phyloP scores from a whole-genome alignment of 64 coral and sea anemone species.

The Montipora capricornis region DNA sequence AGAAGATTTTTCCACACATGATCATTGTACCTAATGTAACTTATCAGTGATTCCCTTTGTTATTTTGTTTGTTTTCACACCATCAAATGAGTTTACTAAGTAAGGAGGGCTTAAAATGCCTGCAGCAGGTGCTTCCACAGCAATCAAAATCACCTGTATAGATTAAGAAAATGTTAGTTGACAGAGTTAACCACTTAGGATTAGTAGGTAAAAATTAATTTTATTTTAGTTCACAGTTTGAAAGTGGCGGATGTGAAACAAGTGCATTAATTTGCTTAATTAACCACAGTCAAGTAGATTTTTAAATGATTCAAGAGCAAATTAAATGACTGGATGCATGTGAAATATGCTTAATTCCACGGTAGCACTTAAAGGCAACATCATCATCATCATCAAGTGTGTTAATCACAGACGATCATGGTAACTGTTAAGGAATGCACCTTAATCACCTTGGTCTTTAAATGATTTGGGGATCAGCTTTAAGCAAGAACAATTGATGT shows the following conservation, averaged over 20 bases:
- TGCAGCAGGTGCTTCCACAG: conserved; percentile 29
- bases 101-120: conserved; percentile 2
- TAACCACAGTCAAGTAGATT: background rate
- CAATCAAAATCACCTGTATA: conserved; percentile 55
- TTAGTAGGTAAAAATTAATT: background rate
- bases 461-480: background rate
- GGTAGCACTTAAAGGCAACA: background rate
- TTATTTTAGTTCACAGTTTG: background rate
- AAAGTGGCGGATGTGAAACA: background rate
- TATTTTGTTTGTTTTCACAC: too few relatives aligned
- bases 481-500: background rate
- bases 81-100: background rate
- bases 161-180: conserved; percentile 56
- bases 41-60: too few relatives aligned
- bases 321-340: too few relatives aligned
- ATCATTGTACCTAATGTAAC: too few relatives aligned
- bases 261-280: background rate
- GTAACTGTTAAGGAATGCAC: background rate
- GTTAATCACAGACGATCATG: background rate
- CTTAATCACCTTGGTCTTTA: background rate
- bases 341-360: too few relatives aligned
- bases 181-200: conserved; percentile 12
- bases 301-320: too few relatives aligned
- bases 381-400: background rate
- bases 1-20: too few relatives aligned